Evolutionary conservation across 2,888 invertebrate species (phyloP).

Genomic region (Pelosia muscerda): DNA sequence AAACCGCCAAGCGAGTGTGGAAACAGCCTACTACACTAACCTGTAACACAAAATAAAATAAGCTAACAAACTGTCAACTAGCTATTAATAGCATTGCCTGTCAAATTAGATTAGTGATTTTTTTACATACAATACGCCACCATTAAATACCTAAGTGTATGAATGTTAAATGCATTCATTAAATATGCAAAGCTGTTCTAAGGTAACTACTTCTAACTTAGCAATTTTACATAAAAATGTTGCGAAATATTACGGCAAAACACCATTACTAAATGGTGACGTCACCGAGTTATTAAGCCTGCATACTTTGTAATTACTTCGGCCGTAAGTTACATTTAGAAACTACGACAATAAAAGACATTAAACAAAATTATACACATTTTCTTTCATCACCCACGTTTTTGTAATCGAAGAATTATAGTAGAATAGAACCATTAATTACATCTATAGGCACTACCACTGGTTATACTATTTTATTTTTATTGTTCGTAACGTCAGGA

Average conservation of each 20-base stretch:
- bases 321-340: constrained; percentile 5
- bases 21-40: no score
- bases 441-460: not conserved
- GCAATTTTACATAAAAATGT: constrained; percentile 1
- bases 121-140: not conserved
- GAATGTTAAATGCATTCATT: constrained; percentile 4
- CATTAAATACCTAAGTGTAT: not conserved
- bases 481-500: not conserved
- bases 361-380: constrained; percentile 1
- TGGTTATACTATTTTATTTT: not conserved
- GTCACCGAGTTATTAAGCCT: not conserved
- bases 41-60: no score
- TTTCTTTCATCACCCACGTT: constrained; percentile 4
- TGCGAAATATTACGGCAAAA: not conserved
- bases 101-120: no score
- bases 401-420: not conserved
- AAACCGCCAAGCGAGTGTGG: no score
- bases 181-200: not conserved
- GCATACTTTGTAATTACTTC: constrained; percentile 3
- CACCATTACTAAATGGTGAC: not conserved
- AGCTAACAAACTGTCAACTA: no score
- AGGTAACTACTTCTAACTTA: not conserved
- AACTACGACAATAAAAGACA: not conserved
- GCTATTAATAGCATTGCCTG: no score
- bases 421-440: constrained; percentile 8